Conservation (phyloP, 1,140 invertebrate species). For the Diachasma alloeum region DNA sequence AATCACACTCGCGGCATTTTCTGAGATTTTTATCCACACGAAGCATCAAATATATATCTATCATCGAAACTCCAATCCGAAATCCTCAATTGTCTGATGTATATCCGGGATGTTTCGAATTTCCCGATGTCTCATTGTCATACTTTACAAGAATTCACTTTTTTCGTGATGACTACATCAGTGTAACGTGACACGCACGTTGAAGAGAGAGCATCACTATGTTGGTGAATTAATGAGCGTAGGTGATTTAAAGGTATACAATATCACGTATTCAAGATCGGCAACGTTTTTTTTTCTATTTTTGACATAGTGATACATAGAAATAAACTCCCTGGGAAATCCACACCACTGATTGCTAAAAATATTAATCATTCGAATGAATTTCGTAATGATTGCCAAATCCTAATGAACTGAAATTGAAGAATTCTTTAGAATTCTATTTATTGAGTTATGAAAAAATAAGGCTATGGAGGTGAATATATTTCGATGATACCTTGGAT, state of each 20-base stretch:
- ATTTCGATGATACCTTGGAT: neutral
- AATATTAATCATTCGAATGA: neutral
- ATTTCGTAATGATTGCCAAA: neutral
- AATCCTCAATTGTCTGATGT: neutral
- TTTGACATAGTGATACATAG: neutral
- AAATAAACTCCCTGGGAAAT: neutral
- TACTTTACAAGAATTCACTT: conserved; percentile 14
- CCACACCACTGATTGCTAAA: neutral
- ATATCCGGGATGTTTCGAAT: conserved; percentile 15
- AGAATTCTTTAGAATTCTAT: neutral
- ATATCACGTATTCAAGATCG: neutral
- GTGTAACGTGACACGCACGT: neutral
- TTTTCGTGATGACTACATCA: conserved; percentile 14
- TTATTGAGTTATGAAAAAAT: too few relatives aligned
- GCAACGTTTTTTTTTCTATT: neutral
- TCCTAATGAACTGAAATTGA: neutral
- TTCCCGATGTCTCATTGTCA: conserved; percentile 19
- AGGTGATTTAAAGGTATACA: neutral
- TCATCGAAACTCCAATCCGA: too few relatives aligned
- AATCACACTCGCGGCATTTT: too few relatives aligned
- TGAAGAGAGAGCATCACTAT: neutral
- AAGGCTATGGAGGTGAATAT: neutral
- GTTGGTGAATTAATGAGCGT: neutral
- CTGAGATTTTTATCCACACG: too few relatives aligned
- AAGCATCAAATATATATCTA: too few relatives aligned